Evolutionary conservation across 2,113 vertebrate species (phyloP).

Genomic region (Nerophis ophidion): DNA sequence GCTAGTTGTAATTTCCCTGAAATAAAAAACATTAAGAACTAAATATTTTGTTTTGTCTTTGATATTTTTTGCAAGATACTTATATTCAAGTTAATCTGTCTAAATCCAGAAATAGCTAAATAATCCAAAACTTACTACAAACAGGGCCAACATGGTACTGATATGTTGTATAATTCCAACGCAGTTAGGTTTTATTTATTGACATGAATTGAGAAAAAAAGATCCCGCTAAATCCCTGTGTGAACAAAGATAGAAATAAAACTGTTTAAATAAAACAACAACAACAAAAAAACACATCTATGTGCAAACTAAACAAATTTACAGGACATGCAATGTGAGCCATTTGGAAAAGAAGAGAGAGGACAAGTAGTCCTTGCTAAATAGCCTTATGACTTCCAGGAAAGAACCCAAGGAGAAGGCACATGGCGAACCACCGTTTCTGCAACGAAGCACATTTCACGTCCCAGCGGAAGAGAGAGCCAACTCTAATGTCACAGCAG

Average conservation of each 20-base stretch:
- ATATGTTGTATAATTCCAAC: too few species aligned
- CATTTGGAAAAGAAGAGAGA: constrained; percentile 11
- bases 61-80: too few species aligned
- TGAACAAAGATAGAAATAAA: too few species aligned
- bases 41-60: too few species aligned
- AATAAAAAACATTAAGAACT: too few species aligned
- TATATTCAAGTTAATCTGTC: not conserved
- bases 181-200: too few species aligned
- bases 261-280: too few species aligned
- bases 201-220: too few species aligned
- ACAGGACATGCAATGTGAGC: constrained; percentile 20
- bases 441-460: constrained; percentile 39
- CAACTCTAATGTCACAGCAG: constrained; percentile 32
- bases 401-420: constrained; percentile 18
- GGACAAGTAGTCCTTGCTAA: constrained; percentile 33
- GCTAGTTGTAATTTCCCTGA: too few species aligned
- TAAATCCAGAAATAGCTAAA: not conserved
- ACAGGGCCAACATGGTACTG: too few species aligned
- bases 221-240: too few species aligned
- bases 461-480: constrained; percentile 41
- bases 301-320: not conserved
- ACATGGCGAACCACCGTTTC: constrained; percentile 15
- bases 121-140: not conserved
- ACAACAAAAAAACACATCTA: too few species aligned
- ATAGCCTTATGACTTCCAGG: constrained; percentile 28